Base-by-base conservation (phyloP, 2,113 vertebrate species). In the Nothocercus nigrocapillus region DNA sequence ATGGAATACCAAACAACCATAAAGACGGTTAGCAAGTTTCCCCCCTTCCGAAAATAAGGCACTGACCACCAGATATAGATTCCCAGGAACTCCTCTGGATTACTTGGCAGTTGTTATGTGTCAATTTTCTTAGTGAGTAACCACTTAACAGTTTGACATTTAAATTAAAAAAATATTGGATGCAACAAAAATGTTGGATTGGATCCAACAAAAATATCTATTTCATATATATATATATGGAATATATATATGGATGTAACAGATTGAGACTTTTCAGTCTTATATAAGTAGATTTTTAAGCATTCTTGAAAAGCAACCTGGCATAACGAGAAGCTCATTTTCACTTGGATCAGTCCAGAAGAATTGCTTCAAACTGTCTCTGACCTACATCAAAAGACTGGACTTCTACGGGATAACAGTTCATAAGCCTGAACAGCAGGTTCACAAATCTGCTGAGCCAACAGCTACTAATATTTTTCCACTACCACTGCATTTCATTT, bases 381-480 rank as follows among this genome's bases (percentile, higher is more conserved):
- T 49, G 44, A 76, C 10, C 8, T 54, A 45, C 69, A 69, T 49
- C 54, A 80, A 16, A 69, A 47, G 42, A 27, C 44, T 47, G 44
- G 36, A 72, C n/a, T 59, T 13, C 28, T 72, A 66, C 2, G 4
- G 40, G 38, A 54, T 76, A 9, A 66, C 38, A 72, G 28, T 5
- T 1, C 3, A 85, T 15, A 36, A 36, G 36, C 36, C 36, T 36
- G 36, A 36, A 36, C 36, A 36, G 36, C 36, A 36, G 36, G 36
- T 36, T 36, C 36, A 30, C 0, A 0, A 21, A 88, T 7, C 49
- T 54, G 27, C 28, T 59, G 0, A 0, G 49, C 27, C 24, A 88
- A 40, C 13, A n/a, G 49, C 28, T 58, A 36, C 56, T 59, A 49
- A 61, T 51, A 70, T 64, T 34, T 44, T 69, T 76, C 38, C 15